Conservation (phyloP, 2,797 vertebrate genomes). For the Cossypha niveicapilla region DNA sequence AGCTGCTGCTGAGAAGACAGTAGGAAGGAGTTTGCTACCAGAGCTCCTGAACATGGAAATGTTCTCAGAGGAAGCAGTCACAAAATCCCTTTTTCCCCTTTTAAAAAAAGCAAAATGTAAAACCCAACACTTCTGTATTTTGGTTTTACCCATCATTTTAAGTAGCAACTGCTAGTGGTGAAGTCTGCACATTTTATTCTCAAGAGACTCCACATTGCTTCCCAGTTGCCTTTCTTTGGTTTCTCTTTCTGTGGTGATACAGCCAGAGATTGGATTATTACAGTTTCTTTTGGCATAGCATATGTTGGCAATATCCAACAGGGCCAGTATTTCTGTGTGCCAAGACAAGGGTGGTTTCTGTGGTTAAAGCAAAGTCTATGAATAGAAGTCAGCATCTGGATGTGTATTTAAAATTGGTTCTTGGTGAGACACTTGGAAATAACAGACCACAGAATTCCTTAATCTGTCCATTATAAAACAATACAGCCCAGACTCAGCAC, state of each 20-base stretch:
- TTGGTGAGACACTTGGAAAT: not conserved
- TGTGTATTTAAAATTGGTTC: not conserved
- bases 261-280: not conserved
- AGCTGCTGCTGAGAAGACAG: not conserved
- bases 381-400: conserved; percentile 8
- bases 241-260: not conserved
- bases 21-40: not conserved
- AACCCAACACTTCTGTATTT: not conserved
- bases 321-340: not conserved
- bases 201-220: not conserved
- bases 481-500: rapidly evolving
- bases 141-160: not conserved
- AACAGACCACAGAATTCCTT: rapidly evolving
- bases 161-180: not conserved
- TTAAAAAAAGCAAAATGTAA: not conserved
- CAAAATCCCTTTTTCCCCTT: not conserved
- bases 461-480: too few species aligned
- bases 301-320: not conserved
- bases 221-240: not conserved
- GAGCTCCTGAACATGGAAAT: not conserved
- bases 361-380: not conserved
- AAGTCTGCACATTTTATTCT: not conserved
- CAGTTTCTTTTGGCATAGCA: not conserved
- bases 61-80: not conserved
- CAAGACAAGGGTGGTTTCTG: not conserved